Evolutionary conservation across 2,888 invertebrate species (phyloP).

Genomic region (Lissocephala sabroskyi): DNA sequence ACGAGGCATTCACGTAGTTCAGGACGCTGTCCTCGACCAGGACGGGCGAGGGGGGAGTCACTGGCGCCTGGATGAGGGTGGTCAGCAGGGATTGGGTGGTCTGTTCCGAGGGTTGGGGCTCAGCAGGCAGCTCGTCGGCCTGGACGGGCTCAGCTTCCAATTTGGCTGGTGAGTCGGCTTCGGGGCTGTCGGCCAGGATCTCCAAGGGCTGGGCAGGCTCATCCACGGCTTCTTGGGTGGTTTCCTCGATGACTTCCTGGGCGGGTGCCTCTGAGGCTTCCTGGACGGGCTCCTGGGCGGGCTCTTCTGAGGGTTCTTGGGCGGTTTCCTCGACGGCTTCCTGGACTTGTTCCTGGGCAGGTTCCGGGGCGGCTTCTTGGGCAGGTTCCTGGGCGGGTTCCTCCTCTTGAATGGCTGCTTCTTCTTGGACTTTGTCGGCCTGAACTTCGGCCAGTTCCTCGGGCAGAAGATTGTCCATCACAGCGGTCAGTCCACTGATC

Average conservation of each 20-base stretch:
- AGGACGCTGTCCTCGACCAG: constrained; percentile 59
- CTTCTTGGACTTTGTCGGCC: constrained; percentile 9
- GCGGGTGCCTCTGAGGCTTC: background rate
- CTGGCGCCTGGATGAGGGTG: constrained; percentile 50
- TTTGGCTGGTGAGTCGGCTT: constrained; percentile 1
- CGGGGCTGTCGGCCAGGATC: constrained; percentile 1
- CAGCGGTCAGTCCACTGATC: constrained; percentile 43
- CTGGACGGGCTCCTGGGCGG: background rate
- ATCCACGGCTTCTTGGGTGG: constrained; percentile 3
- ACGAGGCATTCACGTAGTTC: constrained; percentile 67
- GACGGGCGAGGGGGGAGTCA: constrained; percentile 8
- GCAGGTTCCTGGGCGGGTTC: constrained; percentile 10
- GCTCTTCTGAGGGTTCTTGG: constrained; percentile 9
- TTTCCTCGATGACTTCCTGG: constrained; percentile 16
- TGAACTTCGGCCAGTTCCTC: constrained; percentile 19
- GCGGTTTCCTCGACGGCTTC: constrained; percentile 17
- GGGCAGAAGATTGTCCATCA: constrained; percentile 33
- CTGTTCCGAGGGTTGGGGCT: constrained; percentile 10
- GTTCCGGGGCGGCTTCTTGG: background rate
- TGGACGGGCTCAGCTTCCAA: constrained; percentile 2
- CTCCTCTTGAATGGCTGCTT: constrained; percentile 1
- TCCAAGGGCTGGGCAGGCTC: constrained; percentile 6
- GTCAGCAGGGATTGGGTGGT: constrained; percentile 48
- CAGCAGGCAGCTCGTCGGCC: background rate
- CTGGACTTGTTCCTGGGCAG: constrained; percentile 2